Evolutionary conservation across 2,797 vertebrate genomes (phyloP).

Genomic region (Thripadectes ignobilis): DNA sequence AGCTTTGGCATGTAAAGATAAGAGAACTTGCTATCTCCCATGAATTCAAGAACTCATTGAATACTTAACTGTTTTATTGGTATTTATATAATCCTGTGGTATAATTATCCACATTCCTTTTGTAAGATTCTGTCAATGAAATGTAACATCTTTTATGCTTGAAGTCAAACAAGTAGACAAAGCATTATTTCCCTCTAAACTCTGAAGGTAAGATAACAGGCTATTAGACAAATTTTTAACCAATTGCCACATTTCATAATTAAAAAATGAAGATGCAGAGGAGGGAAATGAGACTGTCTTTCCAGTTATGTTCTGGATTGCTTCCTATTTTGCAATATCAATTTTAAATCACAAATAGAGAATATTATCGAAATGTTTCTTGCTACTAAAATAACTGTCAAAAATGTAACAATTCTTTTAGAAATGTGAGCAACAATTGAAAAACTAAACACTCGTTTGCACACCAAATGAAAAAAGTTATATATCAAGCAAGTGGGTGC

Average conservation of each 20-base stretch:
- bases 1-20: background rate
- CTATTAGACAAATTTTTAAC: constrained; percentile 12
- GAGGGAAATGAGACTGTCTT: background rate
- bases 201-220: background rate
- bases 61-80: constrained; percentile 21
- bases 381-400: background rate
- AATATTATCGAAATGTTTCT: background rate
- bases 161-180: constrained; percentile 10
- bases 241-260: constrained; percentile 11
- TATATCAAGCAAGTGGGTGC: background rate
- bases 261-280: constrained; percentile 26
- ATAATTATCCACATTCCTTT: constrained; percentile 38
- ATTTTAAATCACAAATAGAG: background rate
- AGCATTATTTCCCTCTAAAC: constrained; percentile 30
- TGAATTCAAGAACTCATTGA: constrained; percentile 1
- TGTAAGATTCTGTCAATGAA: constrained; percentile 16
- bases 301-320: background rate
- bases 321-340: background rate
- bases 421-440: background rate
- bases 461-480: background rate
- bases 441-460: background rate
- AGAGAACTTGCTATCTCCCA: background rate
- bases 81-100: constrained; percentile 37
- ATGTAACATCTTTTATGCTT: constrained; percentile 42
- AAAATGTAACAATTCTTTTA: background rate